Base-by-base conservation (phyloP, 2,113 vertebrate species). In the Pterocles orientalis region DNA sequence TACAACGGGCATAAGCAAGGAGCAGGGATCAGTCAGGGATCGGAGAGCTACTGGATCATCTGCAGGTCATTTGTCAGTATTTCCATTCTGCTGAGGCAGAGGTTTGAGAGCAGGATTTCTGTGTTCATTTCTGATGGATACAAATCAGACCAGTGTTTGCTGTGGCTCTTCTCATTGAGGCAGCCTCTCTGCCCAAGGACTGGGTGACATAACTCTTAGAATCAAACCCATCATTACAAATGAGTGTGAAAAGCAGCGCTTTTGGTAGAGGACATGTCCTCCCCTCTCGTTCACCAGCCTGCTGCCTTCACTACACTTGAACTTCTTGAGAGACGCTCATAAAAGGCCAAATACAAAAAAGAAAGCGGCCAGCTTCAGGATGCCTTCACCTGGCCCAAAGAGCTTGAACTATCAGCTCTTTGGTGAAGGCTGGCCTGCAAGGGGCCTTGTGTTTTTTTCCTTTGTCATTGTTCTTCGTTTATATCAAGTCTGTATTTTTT, bases 1-100 rank as follows among this genome's bases (percentile, higher is more conserved):
- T 62, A 24, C 11, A 47, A 34, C 0, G 0, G 34, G 34, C 4
- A 3, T 14, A 65, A 48, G 43, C 36, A n/a, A 47, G 45, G 50
- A 24, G 12, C 73, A 64, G 57, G 14, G 29, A 18, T 53, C 16
- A 7, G 54, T 28, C 18, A 2, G 17, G 17, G 39, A 8, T 3
- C 12, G 18, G 36, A 18, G 33, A 57, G 78, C 25, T 34, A 6
- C 56, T 62, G 43, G n/a, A 25, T 33, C 41, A 66, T 33, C 41
- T 66, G 28, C 33, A 33, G 15, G 66, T 34, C 61, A 65, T 39
- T 78, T 33, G 70, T 6, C 15, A 64, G 48, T 60, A 6, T 41
- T 54, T 82, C 61, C 36, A 15, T 24, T 58, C 56, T 64, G 26
- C 12, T 14, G 4, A 23, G 16, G 23, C 0, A 4, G 47, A 76